Conservation (phyloP, 2,888 invertebrate genomes). For the Pollenia amentaria region DNA sequence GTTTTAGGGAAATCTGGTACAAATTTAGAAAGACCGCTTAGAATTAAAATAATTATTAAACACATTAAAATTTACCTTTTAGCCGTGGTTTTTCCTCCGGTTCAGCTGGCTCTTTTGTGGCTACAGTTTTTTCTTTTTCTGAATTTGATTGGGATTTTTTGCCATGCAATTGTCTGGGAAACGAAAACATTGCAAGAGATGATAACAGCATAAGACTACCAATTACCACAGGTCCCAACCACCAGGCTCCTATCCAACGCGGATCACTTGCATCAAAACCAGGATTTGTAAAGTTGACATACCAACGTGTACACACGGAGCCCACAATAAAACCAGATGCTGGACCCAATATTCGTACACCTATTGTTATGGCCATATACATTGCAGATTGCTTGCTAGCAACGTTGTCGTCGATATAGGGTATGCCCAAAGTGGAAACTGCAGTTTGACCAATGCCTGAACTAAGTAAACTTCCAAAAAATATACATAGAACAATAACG, state of each 20-base stretch:
- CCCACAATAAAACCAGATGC: conserved; percentile 95
- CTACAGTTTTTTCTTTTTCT: conserved; percentile 18
- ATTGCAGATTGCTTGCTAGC: conserved; percentile 95
- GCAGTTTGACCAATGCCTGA: conserved; percentile 97
- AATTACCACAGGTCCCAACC: conserved; percentile 94
- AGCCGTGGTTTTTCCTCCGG: conserved; percentile 87
- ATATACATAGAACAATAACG: conserved; percentile 93
- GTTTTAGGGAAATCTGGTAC: conserved; percentile 90
- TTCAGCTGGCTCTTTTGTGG: conserved; percentile 76
- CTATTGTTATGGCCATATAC: conserved; percentile 97
- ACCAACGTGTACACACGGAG: conserved; percentile 94
- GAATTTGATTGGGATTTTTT: conserved; percentile 80
- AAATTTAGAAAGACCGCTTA: background rate
- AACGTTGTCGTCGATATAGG: conserved; percentile 97
- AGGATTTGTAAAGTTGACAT: conserved; percentile 92
- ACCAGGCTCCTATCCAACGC: conserved; percentile 98
- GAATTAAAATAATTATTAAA: background rate
- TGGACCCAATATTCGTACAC: conserved; percentile 95
- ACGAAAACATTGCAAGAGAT: conserved; percentile 95
- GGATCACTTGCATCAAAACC: conserved; percentile 92
- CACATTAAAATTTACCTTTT: conserved; percentile 85
- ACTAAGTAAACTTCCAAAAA: conserved; percentile 93
- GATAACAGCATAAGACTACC: conserved; percentile 93
- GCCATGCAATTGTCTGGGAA: conserved; percentile 91
- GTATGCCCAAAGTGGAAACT: conserved; percentile 95